Conservation (phyloP, 1,140 invertebrate genomes). For the Cyrtorhinus lividipennis region DNA sequence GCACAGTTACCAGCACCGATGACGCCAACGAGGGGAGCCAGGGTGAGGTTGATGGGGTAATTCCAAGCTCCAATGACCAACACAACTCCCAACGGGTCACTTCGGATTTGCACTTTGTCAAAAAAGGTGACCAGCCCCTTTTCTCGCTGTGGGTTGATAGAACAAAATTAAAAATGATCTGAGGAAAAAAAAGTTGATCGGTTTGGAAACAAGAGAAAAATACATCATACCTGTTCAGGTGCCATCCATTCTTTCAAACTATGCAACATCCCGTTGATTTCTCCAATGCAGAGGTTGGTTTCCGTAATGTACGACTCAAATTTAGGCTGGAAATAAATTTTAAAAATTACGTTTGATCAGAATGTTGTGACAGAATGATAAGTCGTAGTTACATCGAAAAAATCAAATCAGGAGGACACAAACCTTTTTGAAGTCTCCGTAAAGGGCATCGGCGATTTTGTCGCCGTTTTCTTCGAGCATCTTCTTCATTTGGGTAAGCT, state of each 20-base stretch:
- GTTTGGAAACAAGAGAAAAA: too few relatives aligned
- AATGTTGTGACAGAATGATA: too few relatives aligned
- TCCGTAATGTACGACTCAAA: constrained; percentile 51
- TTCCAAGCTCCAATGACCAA: constrained; percentile 94
- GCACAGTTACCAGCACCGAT: constrained; percentile 91
- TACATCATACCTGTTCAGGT: constrained; percentile 39
- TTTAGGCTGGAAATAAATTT: constrained; percentile 40
- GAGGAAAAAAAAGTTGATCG: background rate
- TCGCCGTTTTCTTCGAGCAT: constrained; percentile 67
- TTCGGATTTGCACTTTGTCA: constrained; percentile 53
- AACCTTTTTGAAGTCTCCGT: constrained; percentile 62
- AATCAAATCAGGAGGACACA: constrained; percentile 15
- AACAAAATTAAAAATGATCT: background rate
- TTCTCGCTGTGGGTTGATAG: constrained; percentile 35
- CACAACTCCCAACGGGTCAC: constrained; percentile 75
- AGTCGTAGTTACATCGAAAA: too few relatives aligned
- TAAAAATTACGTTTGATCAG: too few relatives aligned
- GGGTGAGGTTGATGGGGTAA: constrained; percentile 77
- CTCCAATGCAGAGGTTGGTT: constrained; percentile 48
- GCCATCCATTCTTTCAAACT: constrained; percentile 52
- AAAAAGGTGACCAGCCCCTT: constrained; percentile 52
- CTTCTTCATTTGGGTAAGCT: constrained; percentile 53
- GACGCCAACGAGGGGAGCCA: constrained; percentile 57
- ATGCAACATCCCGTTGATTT: constrained; percentile 43
- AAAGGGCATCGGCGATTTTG: constrained; percentile 55